These are phyloP conservation scores for Rynchops niger DNA, from an alignment of 2,113 vertebrate species.

Conservation along the genomic window DNA sequence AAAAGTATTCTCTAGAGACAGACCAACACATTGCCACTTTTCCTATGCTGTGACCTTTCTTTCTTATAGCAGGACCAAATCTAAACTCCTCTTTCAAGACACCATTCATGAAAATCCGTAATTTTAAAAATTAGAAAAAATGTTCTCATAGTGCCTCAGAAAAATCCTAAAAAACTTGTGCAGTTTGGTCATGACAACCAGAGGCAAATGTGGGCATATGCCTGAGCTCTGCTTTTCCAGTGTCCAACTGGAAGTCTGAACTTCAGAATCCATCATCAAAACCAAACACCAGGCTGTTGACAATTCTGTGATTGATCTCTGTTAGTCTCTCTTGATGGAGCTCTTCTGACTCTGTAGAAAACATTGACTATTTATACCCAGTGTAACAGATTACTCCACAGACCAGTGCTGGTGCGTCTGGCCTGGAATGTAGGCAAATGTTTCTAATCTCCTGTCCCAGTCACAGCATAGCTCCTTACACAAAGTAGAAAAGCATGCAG, in stretches of 20 bases:
- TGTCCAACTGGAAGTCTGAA: neutral
- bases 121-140: neutral
- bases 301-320: neutral
- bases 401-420: neutral
- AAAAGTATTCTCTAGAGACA: neutral
- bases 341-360: neutral
- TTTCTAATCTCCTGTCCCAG: neutral
- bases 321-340: neutral
- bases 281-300: neutral
- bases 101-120: fast-evolving
- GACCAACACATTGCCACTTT: neutral
- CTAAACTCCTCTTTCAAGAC: neutral
- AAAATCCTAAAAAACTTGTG: neutral
- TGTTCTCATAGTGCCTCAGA: neutral
- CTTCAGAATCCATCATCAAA: neutral
- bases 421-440: neutral
- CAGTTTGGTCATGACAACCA: neutral
- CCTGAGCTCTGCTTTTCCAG: neutral
- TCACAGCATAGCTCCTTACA: neutral
- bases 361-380: neutral
- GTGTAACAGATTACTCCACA: neutral
- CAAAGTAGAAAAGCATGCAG: neutral
- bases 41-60: neutral
- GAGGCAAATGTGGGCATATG: neutral
- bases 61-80: neutral